These are phyloP conservation scores for Eudasyphora cyanicolor DNA, from an alignment of 2,888 invertebrate species.

Conservation along the genomic window DNA sequence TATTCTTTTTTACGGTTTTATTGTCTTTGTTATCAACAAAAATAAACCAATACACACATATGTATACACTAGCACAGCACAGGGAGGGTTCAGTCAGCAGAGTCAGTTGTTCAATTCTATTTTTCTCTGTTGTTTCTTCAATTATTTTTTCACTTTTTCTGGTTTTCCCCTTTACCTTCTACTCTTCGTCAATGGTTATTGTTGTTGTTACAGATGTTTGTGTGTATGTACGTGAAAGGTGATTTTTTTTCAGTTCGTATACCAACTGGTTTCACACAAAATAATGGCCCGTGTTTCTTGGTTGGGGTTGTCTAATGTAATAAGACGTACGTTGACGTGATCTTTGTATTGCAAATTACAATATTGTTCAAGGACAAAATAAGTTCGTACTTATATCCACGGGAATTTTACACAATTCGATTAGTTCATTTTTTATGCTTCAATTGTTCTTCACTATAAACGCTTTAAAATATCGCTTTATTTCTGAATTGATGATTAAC, in stretches of 20 bases:
- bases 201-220: conserved; percentile 4
- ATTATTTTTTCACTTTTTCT: conserved; percentile 24
- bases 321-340: conserved; percentile 47
- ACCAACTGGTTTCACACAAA: conserved; percentile 53
- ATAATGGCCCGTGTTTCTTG: background rate
- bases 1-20: conserved; percentile 14
- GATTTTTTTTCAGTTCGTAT: conserved; percentile 51
- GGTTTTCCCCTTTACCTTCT: conserved; percentile 24
- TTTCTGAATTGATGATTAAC: conserved; percentile 50
- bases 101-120: conserved; percentile 13
- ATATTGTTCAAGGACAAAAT: conserved; percentile 60
- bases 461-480: background rate
- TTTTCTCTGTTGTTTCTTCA: conserved; percentile 19
- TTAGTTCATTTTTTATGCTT: background rate
- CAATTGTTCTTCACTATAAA: background rate
- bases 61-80: background rate
- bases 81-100: background rate
- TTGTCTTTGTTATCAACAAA: conserved; percentile 52
- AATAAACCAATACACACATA: conserved; percentile 32
- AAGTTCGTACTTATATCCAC: conserved; percentile 14
- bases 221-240: conserved; percentile 27
- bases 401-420: background rate
- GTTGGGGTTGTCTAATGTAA: conserved; percentile 53
- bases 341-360: conserved; percentile 48
- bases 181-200: conserved; percentile 16